These are phyloP conservation scores for Cosmorhoe ocellata DNA, from an alignment of 2,888 invertebrate species.

Conservation along the genomic window DNA sequence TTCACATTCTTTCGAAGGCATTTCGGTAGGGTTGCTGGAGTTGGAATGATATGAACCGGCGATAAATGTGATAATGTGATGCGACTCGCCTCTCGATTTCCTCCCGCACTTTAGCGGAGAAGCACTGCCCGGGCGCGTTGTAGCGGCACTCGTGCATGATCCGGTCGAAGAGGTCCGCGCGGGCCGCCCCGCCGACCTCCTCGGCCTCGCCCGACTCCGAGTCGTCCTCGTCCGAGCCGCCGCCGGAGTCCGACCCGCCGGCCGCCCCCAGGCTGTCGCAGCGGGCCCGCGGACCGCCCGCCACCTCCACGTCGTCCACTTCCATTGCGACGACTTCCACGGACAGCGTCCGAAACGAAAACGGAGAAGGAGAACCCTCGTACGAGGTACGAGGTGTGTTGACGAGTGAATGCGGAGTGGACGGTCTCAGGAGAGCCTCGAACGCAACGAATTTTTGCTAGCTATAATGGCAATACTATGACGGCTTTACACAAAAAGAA, in stretches of 20 bases:
- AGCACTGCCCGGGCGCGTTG: conserved; percentile 86
- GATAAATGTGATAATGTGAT: no score
- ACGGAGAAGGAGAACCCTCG: no score
- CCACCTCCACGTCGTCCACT: background rate
- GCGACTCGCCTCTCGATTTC: conserved; percentile 61
- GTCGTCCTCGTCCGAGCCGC: conserved; percentile 39
- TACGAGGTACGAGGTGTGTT: no score
- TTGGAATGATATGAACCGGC: no score
- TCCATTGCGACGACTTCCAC: conserved; percentile 1
- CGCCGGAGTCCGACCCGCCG: conserved; percentile 1
- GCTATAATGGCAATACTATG: no score
- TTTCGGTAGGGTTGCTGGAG: no score
- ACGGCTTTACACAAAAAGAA: no score
- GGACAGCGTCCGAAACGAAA: no score
- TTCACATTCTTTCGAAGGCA: no score
- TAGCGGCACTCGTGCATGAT: conserved; percentile 85
- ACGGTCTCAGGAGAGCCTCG: no score
- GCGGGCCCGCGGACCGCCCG: background rate
- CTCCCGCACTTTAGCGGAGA: conserved; percentile 69
- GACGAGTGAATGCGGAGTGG: no score
- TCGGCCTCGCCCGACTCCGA: conserved; percentile 21
- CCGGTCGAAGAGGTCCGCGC: conserved; percentile 75
- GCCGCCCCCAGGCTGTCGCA: background rate
- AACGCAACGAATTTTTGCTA: no score
- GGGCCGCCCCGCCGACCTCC: conserved; percentile 1